A percentile compares a stretch with the other conserved stretches of the same genome.
Evolutionary conservation across 2,888 invertebrate genomes (phyloP).

Genomic region (Dolichomitus sp.): DNA sequence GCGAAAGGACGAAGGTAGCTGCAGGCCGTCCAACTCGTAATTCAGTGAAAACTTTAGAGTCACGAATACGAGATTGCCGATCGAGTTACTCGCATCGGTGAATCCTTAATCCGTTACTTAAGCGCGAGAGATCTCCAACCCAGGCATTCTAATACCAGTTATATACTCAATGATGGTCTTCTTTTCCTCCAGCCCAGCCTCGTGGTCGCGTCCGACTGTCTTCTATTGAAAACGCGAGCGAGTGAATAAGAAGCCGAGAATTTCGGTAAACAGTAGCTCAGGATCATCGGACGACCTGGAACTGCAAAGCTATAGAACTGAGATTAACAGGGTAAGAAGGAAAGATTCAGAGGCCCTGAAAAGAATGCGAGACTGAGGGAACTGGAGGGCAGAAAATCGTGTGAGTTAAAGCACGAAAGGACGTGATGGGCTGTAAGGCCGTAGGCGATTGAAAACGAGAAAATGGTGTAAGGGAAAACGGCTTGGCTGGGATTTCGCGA

Average conservation of each 20-base stretch:
- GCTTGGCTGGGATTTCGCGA: slow-evolving; percentile 53
- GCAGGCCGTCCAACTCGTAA: slow-evolving; percentile 52
- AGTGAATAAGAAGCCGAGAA: background rate
- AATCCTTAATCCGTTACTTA: slow-evolving; percentile 65
- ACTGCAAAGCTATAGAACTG: slow-evolving; percentile 1
- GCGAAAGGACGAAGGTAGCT: slow-evolving; percentile 26
- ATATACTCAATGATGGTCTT: slow-evolving; percentile 23
- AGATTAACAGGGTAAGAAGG: slow-evolving; percentile 4
- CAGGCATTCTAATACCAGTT: slow-evolving; percentile 32
- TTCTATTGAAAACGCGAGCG: slow-evolving; percentile 29
- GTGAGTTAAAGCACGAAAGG: slow-evolving; percentile 6
- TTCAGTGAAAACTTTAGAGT: slow-evolving; percentile 59
- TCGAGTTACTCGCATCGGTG: slow-evolving; percentile 63
- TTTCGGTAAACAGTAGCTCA: background rate
- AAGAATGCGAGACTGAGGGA: slow-evolving; percentile 28
- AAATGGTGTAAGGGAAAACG: slow-evolving; percentile 44
- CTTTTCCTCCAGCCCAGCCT: background rate
- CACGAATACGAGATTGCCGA: slow-evolving; percentile 65
- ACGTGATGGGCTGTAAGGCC: slow-evolving; percentile 30
- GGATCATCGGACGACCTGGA: background rate
- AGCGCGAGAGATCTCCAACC: slow-evolving; percentile 40
- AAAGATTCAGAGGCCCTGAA: background rate
- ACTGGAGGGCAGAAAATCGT: slow-evolving; percentile 1
- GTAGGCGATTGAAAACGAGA: slow-evolving; percentile 18
- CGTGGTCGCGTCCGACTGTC: background rate